Conservation (phyloP, 2,113 vertebrate species). For the Sciurus niger region DNA sequence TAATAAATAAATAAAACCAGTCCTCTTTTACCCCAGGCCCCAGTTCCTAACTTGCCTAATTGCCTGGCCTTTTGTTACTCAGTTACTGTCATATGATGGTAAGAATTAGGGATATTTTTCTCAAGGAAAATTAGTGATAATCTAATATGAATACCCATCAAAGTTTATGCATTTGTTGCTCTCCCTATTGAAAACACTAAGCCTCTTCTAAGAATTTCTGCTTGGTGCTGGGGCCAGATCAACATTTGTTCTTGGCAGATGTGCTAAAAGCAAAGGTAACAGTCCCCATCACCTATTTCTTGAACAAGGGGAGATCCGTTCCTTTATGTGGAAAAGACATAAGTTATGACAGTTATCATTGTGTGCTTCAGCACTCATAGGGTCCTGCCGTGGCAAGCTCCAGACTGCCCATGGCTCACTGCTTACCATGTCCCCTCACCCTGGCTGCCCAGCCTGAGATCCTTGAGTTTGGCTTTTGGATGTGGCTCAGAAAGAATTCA, state of each 20-base stretch:
- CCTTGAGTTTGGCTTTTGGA: not conserved
- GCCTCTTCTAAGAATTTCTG: conserved; percentile 9
- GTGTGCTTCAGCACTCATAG: not conserved
- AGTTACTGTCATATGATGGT: conserved; percentile 4
- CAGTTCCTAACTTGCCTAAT: not conserved
- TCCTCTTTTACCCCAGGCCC: not conserved
- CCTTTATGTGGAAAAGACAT: not conserved
- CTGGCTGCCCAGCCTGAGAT: not conserved
- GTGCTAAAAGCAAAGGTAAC: conserved; percentile 15
- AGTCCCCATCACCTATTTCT: not conserved
- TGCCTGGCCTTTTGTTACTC: not conserved
- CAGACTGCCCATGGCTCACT: not conserved
- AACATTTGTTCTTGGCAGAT: not conserved
- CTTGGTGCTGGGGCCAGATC: not conserved
- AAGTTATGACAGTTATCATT: not conserved
- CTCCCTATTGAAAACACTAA: not conserved
- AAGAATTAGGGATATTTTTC: conserved; percentile 30
- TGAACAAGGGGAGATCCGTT: not conserved
- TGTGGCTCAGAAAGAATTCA: not conserved
- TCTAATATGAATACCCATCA: not conserved
- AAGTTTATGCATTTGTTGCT: not conserved
- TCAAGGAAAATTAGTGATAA: conserved; percentile 28
- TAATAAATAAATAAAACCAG: not conserved
- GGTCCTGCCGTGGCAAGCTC: not conserved
- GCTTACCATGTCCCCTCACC: not conserved